phyloP scores from a whole-genome alignment of 2,888 invertebrate species.

The Cerceris ruficornis region DNA sequence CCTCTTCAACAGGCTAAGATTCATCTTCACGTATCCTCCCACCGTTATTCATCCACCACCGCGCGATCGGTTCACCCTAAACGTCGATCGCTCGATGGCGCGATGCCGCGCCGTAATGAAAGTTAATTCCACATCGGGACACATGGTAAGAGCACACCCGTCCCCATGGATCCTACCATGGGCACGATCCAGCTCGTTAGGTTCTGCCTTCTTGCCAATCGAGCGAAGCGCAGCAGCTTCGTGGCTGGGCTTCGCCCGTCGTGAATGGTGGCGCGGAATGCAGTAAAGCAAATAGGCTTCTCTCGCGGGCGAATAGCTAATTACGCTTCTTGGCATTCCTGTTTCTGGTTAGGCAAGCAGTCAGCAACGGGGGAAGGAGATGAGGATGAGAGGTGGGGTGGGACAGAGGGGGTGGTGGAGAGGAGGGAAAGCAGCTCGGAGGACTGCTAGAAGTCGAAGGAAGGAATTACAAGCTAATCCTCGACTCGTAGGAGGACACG shows the following conservation, averaged over 20 bases:
- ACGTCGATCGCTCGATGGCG: neutral
- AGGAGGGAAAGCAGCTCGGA: slow-evolving; percentile 25
- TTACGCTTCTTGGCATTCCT: slow-evolving; percentile 80
- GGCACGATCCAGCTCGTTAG: slow-evolving; percentile 43
- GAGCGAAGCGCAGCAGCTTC: slow-evolving; percentile 13
- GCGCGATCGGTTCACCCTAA: neutral
- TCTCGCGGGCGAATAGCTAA: slow-evolving; percentile 78
- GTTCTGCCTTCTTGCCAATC: slow-evolving; percentile 33
- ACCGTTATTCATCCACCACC: too few species aligned
- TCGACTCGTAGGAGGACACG: slow-evolving; percentile 79
- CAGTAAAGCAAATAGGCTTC: slow-evolving; percentile 77
- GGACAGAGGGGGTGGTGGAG: slow-evolving; percentile 14
- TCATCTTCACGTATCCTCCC: too few species aligned
- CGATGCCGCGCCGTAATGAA: neutral
- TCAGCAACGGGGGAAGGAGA: slow-evolving; percentile 30
- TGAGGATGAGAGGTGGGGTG: slow-evolving; percentile 7
- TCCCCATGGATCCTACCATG: too few species aligned
- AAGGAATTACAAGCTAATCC: slow-evolving; percentile 75
- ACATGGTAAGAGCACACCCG: too few species aligned
- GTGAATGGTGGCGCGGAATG: slow-evolving; percentile 75
- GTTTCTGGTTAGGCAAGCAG: slow-evolving; percentile 78
- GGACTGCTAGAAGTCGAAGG: slow-evolving; percentile 57
- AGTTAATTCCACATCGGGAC: slow-evolving; percentile 20
- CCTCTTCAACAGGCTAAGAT: too few species aligned
- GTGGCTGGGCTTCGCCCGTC: slow-evolving; percentile 43